A percentile compares a stretch with the other conserved stretches of the same genome.
Conservation (phyloP, 2,797 vertebrate species). For the Smutsia temminckii region DNA sequence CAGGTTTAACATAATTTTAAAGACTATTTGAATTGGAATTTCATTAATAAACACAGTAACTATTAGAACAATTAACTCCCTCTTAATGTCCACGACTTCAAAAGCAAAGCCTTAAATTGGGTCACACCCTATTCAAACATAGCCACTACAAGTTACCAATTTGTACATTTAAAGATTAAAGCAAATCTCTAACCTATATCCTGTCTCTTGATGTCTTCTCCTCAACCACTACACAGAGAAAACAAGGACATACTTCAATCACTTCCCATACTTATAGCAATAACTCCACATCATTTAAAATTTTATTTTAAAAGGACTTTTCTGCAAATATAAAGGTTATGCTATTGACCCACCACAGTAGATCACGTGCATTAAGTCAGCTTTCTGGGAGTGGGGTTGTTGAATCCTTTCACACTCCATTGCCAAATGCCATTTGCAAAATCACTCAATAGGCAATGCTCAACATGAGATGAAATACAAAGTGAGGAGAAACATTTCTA, state of each 20-base stretch:
- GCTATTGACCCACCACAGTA: background rate
- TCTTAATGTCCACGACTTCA: background rate
- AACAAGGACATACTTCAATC: background rate
- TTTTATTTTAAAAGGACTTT: background rate
- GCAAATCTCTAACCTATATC: background rate
- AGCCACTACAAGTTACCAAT: background rate
- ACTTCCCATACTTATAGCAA: background rate
- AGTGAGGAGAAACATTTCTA: background rate
- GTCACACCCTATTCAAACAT: background rate
- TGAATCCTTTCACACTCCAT: background rate
- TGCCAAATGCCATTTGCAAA: background rate
- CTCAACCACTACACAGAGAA: background rate
- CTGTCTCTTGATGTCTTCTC: background rate
- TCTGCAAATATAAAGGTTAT: conserved; percentile 32
- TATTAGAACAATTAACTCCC: background rate
- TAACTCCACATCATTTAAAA: conserved; percentile 11
- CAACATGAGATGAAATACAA: background rate
- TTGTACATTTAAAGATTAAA: background rate
- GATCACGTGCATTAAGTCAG: background rate
- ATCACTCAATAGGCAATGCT: background rate
- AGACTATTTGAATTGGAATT: background rate
- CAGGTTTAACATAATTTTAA: background rate
- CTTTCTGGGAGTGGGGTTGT: background rate
- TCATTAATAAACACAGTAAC: background rate
- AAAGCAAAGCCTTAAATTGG: background rate